Conservation (phyloP, 2,888 invertebrate species). For the Drosophila pullipes region DNA sequence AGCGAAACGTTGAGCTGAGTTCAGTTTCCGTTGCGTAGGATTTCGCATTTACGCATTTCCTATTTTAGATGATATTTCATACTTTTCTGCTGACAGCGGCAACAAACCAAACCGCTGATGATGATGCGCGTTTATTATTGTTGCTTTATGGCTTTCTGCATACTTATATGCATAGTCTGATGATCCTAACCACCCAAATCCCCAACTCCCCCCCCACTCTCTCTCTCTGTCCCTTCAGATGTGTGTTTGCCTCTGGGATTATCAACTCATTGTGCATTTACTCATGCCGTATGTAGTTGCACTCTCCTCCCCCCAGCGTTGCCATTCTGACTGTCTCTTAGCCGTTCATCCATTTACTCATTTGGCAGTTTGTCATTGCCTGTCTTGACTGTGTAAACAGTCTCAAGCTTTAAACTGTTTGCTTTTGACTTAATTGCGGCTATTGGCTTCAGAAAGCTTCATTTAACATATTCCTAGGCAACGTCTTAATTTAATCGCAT, state of each 20-base stretch:
- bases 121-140: conserved; percentile 80
- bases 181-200: conserved; percentile 27
- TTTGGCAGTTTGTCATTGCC: conserved; percentile 50
- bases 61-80: conserved; percentile 81
- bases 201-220: not conserved
- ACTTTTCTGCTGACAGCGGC: conserved; percentile 76
- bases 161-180: conserved; percentile 50
- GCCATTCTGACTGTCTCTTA: conserved; percentile 31
- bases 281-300: conserved; percentile 36
- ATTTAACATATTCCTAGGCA: conserved; percentile 23
- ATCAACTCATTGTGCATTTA: conserved; percentile 76
- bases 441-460: conserved; percentile 48
- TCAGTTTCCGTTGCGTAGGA: conserved; percentile 76
- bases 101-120: conserved; percentile 62
- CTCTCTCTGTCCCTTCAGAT: conserved; percentile 2
- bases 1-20: conserved; percentile 63
- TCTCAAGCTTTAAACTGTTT: conserved; percentile 47
- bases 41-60: conserved; percentile 81
- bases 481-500: conserved; percentile 4
- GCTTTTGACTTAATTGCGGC: conserved; percentile 57
- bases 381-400: conserved; percentile 38
- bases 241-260: conserved; percentile 73
- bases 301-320: not conserved
- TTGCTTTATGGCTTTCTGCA: conserved; percentile 78
- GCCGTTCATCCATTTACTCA: conserved; percentile 59